phyloP scores from a whole-genome alignment of 92 coral and sea anemone genomes.

The Montipora capitata region DNA sequence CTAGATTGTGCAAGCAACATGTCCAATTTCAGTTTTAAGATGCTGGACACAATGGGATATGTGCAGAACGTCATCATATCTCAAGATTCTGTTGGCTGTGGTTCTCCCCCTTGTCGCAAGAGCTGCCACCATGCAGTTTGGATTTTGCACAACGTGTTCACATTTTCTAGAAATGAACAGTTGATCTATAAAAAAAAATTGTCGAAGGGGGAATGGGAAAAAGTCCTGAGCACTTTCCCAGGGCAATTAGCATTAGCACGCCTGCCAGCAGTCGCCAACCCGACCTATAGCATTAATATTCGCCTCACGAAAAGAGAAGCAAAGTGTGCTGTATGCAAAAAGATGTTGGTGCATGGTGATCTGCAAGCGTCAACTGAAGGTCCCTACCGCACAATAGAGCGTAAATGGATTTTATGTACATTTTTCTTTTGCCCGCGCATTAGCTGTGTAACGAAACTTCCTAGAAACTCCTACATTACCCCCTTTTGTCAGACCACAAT shows the following conservation, averaged over 20 bases:
- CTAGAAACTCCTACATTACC: conserved; percentile 5
- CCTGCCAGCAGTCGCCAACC: conserved; percentile 4
- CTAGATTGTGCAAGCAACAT: conserved; percentile 30
- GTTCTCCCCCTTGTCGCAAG: conserved; percentile 14
- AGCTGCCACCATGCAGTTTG: conserved; percentile 26
- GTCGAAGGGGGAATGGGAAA: conserved; percentile 41
- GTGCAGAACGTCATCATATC: conserved; percentile 22
- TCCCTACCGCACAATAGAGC: conserved; percentile 41
- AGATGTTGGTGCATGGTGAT: conserved; percentile 26
- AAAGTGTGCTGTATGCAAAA: conserved; percentile 61
- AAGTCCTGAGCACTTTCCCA: conserved; percentile 39
- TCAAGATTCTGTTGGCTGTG: conserved; percentile 24
- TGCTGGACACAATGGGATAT: conserved; percentile 64
- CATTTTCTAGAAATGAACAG: conserved; percentile 17
- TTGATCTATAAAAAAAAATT: conserved; percentile 42
- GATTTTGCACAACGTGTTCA: conserved; percentile 38
- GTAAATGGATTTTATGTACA: conserved; percentile 41
- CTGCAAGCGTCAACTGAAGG: conserved; percentile 65
- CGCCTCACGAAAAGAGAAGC: conserved; percentile 20
- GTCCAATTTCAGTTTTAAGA: conserved; percentile 20
- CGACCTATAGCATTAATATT: background rate
- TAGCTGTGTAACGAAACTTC: conserved; percentile 1
- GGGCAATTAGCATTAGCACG: conserved; percentile 27
- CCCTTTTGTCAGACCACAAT: conserved; percentile 8
- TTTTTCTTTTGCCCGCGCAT: conserved; percentile 48